These are phyloP conservation scores for Acleris literana DNA, from an alignment of 2,888 invertebrate genomes.

Conservation along the genomic window DNA sequence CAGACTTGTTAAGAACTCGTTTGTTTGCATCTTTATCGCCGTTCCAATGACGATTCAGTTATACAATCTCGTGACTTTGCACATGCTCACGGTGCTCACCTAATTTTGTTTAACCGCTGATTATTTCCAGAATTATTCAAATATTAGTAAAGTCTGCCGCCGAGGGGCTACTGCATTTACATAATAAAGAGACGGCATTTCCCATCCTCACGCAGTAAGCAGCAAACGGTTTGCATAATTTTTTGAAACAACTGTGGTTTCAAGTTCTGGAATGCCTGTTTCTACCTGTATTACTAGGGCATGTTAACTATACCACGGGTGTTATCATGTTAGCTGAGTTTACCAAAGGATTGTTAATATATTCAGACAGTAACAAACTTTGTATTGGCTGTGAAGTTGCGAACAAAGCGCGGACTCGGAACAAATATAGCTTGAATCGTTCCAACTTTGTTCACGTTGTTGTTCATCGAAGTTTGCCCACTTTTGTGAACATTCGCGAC, in stretches of 20 bases:
- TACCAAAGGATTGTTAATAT: constrained; percentile 32
- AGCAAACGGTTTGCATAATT: constrained; percentile 52
- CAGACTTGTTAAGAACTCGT: neutral
- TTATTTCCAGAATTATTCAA: constrained; percentile 60
- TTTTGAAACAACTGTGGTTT: constrained; percentile 44
- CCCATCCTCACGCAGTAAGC: constrained; percentile 47
- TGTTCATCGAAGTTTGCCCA: constrained; percentile 69
- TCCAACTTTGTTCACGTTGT: constrained; percentile 65
- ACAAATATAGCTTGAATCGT: constrained; percentile 65
- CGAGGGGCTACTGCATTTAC: constrained; percentile 54
- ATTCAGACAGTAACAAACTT: constrained; percentile 53
- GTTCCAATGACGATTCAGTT: neutral
- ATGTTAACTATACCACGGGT: constrained; percentile 19
- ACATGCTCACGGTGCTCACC: constrained; percentile 33
- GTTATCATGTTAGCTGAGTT: constrained; percentile 36
- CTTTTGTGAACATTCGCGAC: constrained; percentile 61
- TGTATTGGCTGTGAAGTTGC: constrained; percentile 61
- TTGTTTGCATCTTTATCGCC: neutral
- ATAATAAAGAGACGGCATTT: constrained; percentile 56
- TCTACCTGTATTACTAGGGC: constrained; percentile 5
- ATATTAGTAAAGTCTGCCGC: constrained; percentile 55
- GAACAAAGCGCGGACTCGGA: constrained; percentile 50
- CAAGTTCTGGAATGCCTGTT: constrained; percentile 44
- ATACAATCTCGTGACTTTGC: neutral
- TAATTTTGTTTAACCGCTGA: constrained; percentile 50